Conservation (phyloP, 2,113 vertebrate genomes). For the Pachycephala philippinensis region DNA sequence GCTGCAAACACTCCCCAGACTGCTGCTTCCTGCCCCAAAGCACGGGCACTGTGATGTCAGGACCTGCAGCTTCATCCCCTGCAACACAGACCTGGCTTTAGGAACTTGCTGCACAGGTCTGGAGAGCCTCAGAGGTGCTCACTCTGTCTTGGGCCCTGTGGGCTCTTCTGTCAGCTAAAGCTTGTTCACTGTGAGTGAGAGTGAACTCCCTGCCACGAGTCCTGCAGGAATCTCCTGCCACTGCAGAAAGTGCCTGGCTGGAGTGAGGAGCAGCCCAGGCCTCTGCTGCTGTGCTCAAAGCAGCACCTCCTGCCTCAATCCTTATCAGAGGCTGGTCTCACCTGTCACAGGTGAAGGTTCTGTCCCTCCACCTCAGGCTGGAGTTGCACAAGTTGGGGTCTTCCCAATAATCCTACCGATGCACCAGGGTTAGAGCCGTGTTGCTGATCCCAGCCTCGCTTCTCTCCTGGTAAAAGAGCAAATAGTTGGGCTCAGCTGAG, state of each 20-base stretch:
- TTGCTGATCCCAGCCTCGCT: accelerated
- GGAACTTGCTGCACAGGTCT: background rate
- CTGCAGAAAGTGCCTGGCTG: background rate
- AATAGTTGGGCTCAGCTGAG: background rate
- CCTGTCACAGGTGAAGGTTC: background rate
- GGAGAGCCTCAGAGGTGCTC: background rate
- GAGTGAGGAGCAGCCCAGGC: background rate
- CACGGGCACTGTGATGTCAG: background rate
- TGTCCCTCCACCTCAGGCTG: background rate
- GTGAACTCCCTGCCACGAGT: background rate
- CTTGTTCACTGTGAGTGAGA: background rate
- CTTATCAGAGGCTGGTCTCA: accelerated
- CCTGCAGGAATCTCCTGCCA: background rate
- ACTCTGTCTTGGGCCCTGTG: background rate
- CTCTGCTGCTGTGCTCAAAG: background rate
- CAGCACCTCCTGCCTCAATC: background rate
- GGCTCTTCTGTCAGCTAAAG: background rate
- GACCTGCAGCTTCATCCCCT: background rate
- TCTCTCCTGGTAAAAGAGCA: background rate
- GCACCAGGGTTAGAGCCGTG: background rate
- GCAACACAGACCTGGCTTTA: background rate
- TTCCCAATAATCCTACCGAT: background rate
- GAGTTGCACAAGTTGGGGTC: background rate
- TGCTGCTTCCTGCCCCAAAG: background rate
- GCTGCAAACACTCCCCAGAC: background rate